phyloP scores from a whole-genome alignment of 2,888 invertebrate genomes.

The Deilephila elpenor region DNA sequence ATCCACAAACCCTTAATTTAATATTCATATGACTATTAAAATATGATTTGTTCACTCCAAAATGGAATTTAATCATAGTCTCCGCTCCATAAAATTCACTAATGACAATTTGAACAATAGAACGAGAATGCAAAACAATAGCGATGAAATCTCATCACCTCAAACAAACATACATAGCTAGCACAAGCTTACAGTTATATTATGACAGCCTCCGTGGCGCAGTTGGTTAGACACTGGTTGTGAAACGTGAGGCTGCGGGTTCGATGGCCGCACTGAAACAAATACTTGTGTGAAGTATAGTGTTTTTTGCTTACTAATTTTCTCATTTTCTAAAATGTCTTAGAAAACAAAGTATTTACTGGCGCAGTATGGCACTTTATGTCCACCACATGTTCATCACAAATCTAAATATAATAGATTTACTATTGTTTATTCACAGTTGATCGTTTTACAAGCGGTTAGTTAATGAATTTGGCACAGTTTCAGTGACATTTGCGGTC shows the following conservation, averaged over 20 bases:
- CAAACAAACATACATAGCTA: background rate
- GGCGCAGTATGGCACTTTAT: background rate
- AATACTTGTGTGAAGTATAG: too few species aligned
- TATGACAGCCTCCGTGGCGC: too few species aligned
- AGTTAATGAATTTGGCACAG: constrained; percentile 33
- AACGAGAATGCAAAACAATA: background rate
- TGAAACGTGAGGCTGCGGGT: too few species aligned
- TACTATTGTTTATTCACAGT: constrained; percentile 31
- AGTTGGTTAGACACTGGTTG: too few species aligned
- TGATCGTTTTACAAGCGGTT: constrained; percentile 29
- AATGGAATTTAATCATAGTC: background rate
- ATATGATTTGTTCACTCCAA: background rate
- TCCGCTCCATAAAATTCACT: background rate
- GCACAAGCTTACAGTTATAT: too few species aligned
- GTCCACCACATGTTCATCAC: constrained; percentile 12
- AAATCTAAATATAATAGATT: constrained; percentile 29
- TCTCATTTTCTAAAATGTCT: background rate
- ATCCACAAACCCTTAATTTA: background rate
- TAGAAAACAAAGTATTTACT: constrained; percentile 3
- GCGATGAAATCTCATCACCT: background rate
- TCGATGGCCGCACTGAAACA: too few species aligned
- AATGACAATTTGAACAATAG: background rate
- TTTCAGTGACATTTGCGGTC: constrained; percentile 33
- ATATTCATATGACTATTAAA: background rate
- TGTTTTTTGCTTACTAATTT: too few species aligned